These are phyloP conservation scores for Malacosoma neustria DNA, from an alignment of 2,888 invertebrate species.

Conservation along the genomic window DNA sequence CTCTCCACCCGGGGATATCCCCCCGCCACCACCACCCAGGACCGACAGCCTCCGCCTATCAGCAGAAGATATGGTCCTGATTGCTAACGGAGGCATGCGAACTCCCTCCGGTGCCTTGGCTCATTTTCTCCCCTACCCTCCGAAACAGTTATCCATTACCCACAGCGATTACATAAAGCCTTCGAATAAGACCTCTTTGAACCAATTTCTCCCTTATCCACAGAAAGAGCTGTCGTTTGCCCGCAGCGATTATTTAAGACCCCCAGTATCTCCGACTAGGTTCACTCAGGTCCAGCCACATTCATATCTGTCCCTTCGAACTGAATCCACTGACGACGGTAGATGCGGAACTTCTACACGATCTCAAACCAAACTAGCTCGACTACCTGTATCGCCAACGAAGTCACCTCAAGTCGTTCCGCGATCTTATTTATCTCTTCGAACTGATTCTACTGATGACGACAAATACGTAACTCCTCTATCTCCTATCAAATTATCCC, in stretches of 20 bases:
- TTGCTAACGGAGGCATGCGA: constrained; percentile 57
- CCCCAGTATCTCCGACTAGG: constrained; percentile 28
- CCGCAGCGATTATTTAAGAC: constrained; percentile 43
- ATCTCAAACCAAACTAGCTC: too few relatives aligned
- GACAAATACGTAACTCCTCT: too few relatives aligned
- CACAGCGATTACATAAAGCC: constrained; percentile 48
- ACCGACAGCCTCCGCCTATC: constrained; percentile 54
- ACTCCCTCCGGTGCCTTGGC: constrained; percentile 53
- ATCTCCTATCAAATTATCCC: not conserved
- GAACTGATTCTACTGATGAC: too few relatives aligned
- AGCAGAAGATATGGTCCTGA: constrained; percentile 58
- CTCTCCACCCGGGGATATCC: constrained; percentile 16
- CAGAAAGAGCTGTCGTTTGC: constrained; percentile 36
- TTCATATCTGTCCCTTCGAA: constrained; percentile 44
- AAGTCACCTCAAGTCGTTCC: too few relatives aligned
- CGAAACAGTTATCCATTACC: constrained; percentile 33
- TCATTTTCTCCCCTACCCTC: constrained; percentile 51
- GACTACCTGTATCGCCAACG: too few relatives aligned
- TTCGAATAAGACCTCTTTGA: too few relatives aligned
- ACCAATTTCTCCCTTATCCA: too few relatives aligned
- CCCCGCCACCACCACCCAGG: constrained; percentile 24
- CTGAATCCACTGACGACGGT: constrained; percentile 25
- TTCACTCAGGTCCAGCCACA: constrained; percentile 26
- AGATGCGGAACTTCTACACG: constrained; percentile 19
- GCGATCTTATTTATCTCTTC: too few relatives aligned